Evolutionary conservation across 2,888 invertebrate species (phyloP).

Genomic region (Rhogogaster chlorosoma): DNA sequence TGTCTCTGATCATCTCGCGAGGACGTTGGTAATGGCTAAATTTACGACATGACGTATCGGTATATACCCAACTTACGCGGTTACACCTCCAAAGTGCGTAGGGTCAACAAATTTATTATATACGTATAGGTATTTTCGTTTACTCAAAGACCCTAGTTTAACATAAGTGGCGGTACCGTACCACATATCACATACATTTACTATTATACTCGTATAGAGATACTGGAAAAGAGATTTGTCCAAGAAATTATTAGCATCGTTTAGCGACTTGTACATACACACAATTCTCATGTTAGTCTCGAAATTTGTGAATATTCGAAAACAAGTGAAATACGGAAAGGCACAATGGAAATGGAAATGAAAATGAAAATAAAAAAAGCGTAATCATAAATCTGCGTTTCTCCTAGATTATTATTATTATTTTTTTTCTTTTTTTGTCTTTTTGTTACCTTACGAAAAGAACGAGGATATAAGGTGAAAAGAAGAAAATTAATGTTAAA

Average conservation of each 20-base stretch:
- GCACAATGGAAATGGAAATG: no score
- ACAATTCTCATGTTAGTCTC: neutral
- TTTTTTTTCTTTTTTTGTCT: no score
- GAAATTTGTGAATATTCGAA: neutral
- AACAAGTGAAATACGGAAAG: neutral
- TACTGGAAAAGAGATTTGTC: neutral
- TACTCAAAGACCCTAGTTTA: neutral
- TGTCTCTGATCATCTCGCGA: neutral
- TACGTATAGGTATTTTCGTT: neutral
- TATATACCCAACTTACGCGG: neutral
- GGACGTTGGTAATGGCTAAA: constrained; percentile 32
- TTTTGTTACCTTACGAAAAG: no score
- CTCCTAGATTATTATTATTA: no score
- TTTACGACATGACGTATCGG: constrained; percentile 15
- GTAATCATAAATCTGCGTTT: no score
- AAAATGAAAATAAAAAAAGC: no score
- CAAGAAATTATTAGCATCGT: neutral
- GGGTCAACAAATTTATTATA: neutral
- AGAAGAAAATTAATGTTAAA: neutral
- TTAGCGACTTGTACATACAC: neutral
- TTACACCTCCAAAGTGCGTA: neutral
- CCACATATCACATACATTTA: neutral
- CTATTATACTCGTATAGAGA: neutral
- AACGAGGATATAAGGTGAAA: neutral
- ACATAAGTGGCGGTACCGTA: neutral